These are phyloP conservation scores for Aethes cnicana DNA, from an alignment of 2,888 invertebrate species.

Conservation along the genomic window DNA sequence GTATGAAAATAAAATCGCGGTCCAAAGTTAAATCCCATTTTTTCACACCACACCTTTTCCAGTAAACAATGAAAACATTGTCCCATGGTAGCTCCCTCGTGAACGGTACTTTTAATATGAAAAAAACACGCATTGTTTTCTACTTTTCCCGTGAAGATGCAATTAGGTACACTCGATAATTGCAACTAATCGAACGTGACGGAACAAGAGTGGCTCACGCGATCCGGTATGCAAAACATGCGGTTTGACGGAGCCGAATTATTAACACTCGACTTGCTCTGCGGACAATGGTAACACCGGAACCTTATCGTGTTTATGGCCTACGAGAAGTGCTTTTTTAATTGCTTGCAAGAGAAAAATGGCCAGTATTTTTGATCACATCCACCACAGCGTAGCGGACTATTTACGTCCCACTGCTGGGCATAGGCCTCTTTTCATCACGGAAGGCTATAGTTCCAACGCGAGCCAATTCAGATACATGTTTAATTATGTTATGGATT, in stretches of 20 bases:
- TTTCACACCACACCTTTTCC: too few relatives aligned
- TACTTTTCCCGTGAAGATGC: constrained; percentile 26
- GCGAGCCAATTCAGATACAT: too few relatives aligned
- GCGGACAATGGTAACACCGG: constrained; percentile 24
- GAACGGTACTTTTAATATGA: constrained; percentile 17
- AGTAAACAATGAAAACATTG: neutral
- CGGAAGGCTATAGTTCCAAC: too few relatives aligned
- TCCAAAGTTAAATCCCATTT: too few relatives aligned
- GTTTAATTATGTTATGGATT: too few relatives aligned
- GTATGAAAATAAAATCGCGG: too few relatives aligned
- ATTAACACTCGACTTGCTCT: constrained; percentile 23
- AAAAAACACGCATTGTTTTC: constrained; percentile 29
- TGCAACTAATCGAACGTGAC: constrained; percentile 31
- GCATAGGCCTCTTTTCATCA: too few relatives aligned
- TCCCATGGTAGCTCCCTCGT: constrained; percentile 8
- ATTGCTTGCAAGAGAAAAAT: too few relatives aligned
- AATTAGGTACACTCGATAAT: constrained; percentile 31
- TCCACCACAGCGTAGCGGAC: too few relatives aligned
- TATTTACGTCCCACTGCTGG: too few relatives aligned
- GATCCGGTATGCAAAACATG: constrained; percentile 32
- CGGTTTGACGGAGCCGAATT: constrained; percentile 26
- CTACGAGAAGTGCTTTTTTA: neutral
- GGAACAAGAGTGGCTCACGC: constrained; percentile 25
- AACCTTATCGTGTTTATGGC: too few relatives aligned
- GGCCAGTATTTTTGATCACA: too few relatives aligned